Evolutionary conservation across 1,140 invertebrate species (phyloP), one percentile per base, ranked within the genome.

Genomic region (Manduca sexta): DNA sequence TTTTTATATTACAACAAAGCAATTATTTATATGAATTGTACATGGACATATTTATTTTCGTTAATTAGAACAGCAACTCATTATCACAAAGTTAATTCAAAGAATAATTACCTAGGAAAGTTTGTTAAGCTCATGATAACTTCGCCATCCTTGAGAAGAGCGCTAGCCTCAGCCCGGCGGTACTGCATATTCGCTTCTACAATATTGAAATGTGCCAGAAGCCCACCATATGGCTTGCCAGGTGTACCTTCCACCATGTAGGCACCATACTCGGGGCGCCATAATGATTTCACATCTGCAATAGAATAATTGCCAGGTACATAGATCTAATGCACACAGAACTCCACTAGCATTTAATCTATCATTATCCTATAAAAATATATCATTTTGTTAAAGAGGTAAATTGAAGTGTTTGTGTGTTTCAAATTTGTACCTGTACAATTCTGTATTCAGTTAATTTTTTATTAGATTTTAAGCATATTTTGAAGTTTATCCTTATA

Each of bases 191-290:
- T 99, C 1, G 95, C 93, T 83, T 99, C 98, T 4, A 99, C 97
- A 50, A 98, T 91, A 81, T 99, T 99, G 74, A 99, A 98, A 87
- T 99, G 96, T 4, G 96, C 95, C 61, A 99, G 87, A 10, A 98
- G 86, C 1, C 96, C 95, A 18, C 95, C 95, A 69, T 97, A 97
- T 0, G 98, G 98, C 71, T 95, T 93, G 7, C 98, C 98, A 12
- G 98, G 98, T 1, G 98, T 99, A n/a, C 98, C 98, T 88, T 99
- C 98, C 39, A 99, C 90, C 98, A 99, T 99, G 70, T 99, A 99
- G 39, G 95, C 92, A 17, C 95, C 98, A 89, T 98, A 99, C 87
- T 99, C 98, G 12, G 98, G 98, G 42, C 96, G 90, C 98, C 98
- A 99, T 13, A 98, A 79, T 2, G 94, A 97, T 71, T 95, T 95